These are phyloP conservation scores for Rhingia campestris DNA, from an alignment of 2,888 invertebrate genomes.

Conservation along the genomic window DNA sequence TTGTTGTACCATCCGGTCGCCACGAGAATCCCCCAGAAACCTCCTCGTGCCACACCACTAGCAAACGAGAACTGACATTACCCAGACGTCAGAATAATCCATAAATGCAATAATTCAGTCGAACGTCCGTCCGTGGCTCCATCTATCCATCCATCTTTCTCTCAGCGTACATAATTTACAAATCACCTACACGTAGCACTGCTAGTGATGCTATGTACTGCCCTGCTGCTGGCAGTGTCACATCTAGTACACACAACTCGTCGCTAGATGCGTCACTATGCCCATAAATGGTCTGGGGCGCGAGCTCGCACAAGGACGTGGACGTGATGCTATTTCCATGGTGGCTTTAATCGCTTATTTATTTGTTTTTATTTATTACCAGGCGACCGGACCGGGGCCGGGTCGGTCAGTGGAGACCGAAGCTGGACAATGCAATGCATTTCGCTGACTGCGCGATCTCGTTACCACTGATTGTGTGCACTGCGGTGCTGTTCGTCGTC, in stretches of 20 bases:
- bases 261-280: conserved; percentile 69
- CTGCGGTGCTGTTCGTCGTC: conserved; percentile 1
- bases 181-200: conserved; percentile 65
- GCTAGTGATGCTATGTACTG: conserved; percentile 3
- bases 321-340: conserved; percentile 73
- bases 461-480: conserved; percentile 9
- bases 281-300: conserved; percentile 72
- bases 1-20: conserved; percentile 39
- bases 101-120: conserved; percentile 72
- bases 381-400: conserved; percentile 19
- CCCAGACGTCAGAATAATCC: conserved; percentile 68
- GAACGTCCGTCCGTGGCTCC: conserved; percentile 63
- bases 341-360: conserved; percentile 73
- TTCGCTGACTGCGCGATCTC: conserved; percentile 32
- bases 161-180: conserved; percentile 69
- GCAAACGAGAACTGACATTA: conserved; percentile 25
- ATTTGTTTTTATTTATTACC: conserved; percentile 73
- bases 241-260: conserved; percentile 61
- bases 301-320: conserved; percentile 72
- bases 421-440: conserved; percentile 22
- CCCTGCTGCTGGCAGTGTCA: conserved; percentile 28
- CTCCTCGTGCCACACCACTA: conserved; percentile 6
- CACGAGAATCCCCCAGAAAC: conserved; percentile 31
- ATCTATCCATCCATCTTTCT: conserved; percentile 67
- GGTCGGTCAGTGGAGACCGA: conserved; percentile 5